Percentiles rank a stretch among this genome's conserved stretches.
These are phyloP conservation scores for Acridotheres tristis DNA, from an alignment of 2,797 vertebrate genomes.

Conservation along the genomic window DNA sequence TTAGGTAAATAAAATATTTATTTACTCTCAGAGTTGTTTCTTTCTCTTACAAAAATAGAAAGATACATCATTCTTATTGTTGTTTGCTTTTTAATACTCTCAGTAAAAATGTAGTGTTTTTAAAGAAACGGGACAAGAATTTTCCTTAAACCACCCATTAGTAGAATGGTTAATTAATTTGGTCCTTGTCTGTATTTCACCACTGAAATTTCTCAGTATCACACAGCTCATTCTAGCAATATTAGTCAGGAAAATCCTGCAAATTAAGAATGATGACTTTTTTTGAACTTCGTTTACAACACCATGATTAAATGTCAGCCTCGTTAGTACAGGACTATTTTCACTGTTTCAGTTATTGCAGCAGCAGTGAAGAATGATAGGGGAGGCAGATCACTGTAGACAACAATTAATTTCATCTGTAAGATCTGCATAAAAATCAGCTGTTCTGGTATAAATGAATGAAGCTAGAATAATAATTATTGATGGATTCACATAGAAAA, in stretches of 20 bases:
- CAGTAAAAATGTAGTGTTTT: not conserved
- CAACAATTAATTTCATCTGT: not conserved
- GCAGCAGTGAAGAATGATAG: not conserved
- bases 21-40: not conserved
- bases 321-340: constrained; percentile 4
- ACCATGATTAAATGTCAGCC: constrained; percentile 30
- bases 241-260: not conserved
- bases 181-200: not conserved
- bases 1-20: not conserved
- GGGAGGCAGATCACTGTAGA: not conserved
- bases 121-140: not conserved
- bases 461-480: not conserved
- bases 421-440: not conserved
- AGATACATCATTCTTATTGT: not conserved
- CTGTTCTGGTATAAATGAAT: not conserved
- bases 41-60: not conserved
- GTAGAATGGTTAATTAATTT: not conserved
- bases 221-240: not conserved
- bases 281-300: constrained; percentile 2
- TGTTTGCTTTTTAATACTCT: not conserved
- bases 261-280: not conserved
- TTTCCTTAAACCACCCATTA: not conserved
- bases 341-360: not conserved
- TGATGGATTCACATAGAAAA: not conserved
- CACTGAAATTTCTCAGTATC: not conserved